Evolutionary conservation across 1,140 invertebrate species (phyloP).

Genomic region (Hylyphantes graminicola): DNA sequence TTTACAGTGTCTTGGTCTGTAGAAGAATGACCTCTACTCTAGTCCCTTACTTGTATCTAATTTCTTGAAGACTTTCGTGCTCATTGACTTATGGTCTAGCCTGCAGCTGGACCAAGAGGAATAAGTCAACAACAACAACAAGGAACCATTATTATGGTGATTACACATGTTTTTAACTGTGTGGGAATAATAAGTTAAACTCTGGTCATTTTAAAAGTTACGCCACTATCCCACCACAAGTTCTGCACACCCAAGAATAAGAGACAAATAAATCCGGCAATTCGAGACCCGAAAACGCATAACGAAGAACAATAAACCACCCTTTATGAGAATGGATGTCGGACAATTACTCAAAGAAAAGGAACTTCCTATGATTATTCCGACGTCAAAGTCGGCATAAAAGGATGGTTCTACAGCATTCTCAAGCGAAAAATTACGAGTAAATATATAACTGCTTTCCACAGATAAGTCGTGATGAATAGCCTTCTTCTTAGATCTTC

Average conservation of each 20-base stretch:
- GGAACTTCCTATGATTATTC: constrained; percentile 17
- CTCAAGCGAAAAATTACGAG: constrained; percentile 34
- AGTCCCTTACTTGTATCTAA: too few relatives aligned
- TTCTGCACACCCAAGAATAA: not conserved
- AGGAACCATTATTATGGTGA: too few relatives aligned
- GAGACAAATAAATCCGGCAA: not conserved
- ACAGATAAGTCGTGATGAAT: constrained; percentile 24
- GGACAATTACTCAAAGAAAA: constrained; percentile 20
- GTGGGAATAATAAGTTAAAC: too few relatives aligned
- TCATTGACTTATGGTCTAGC: too few relatives aligned
- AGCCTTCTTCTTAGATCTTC: constrained; percentile 13
- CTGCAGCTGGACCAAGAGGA: too few relatives aligned
- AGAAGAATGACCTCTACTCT: too few relatives aligned
- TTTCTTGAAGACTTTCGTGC: too few relatives aligned
- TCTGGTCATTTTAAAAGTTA: not conserved
- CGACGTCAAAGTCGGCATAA: constrained; percentile 29
- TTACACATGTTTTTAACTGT: too few relatives aligned
- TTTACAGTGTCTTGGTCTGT: too few relatives aligned
- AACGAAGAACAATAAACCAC: constrained; percentile 14
- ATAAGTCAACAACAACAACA: too few relatives aligned
- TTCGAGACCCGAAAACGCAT: not conserved
- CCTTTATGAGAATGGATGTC: constrained; percentile 6
- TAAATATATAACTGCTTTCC: constrained; percentile 28
- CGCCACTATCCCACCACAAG: not conserved
- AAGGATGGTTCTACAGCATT: constrained; percentile 14